Evolutionary conservation across 2,113 vertebrate genomes (phyloP), one percentile per base, ranked within the genome.

Genomic region (Diphyllodes magnificus): DNA sequence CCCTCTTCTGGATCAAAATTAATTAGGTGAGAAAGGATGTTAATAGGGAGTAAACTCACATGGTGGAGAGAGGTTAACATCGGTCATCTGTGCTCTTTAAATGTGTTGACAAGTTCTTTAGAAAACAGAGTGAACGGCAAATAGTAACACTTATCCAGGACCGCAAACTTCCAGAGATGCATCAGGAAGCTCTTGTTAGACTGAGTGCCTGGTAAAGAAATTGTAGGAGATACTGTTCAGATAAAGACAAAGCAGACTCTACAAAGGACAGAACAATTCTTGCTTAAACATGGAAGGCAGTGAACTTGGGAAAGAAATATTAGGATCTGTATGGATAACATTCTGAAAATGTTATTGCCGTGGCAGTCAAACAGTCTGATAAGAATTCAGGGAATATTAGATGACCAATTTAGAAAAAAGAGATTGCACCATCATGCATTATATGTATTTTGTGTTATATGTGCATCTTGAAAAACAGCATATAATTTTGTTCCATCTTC

Each of bases 251-350:
- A 80, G 42, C 8, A 73, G 60, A 40, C 28, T 45, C 7, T 66
- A 12, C 35, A 63, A 73, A 51, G 53, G 53, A 66, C 57, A 54
- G 70, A 82, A 47, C 16, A 86, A 13, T 54, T 82, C 11, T 59
- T 61, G 22, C 72, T 77, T 73, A 37, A 83, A n/a, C 0, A 0
- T 19, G 54, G 37, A 57, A 42, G 18, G 11, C 3, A 2, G 10
- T 64, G 35, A 63, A 63, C 56, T 71, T 8, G 3, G 35, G 49
- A 76, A 65, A 39, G 37, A 85, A 82, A 19, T 20, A 5, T 9
- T 33, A 59, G 47, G 10, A 30, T 70, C 30, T 61, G 3, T 73
- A 6, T 15, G 51, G 42, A 9, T 91, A 77, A 57, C 30, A 39
- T n/a, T 72, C 15, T 35, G 25, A 57, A 83, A 77, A 45, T 54